These are phyloP conservation scores for Lasaia peninsularis DNA, from an alignment of 1,140 invertebrate genomes.

Conservation along the genomic window DNA sequence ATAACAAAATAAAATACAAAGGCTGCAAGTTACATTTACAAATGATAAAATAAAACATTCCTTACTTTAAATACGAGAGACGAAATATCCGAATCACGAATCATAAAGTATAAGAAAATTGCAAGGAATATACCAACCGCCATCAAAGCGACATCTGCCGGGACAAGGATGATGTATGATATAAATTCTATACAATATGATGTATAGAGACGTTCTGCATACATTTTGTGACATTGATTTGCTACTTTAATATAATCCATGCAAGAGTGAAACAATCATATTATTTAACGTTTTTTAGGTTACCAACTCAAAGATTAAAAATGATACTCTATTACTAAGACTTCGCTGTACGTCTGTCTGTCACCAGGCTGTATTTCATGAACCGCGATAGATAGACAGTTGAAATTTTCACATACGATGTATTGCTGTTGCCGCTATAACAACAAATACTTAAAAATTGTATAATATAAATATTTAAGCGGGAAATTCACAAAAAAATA, in stretches of 20 bases:
- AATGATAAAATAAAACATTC: slow-evolving; percentile 1
- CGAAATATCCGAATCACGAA: slow-evolving; percentile 15
- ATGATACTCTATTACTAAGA: too few relatives aligned
- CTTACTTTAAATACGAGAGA: slow-evolving; percentile 3
- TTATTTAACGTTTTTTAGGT: too few relatives aligned
- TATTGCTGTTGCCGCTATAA: too few relatives aligned
- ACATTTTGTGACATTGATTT: slow-evolving; percentile 52
- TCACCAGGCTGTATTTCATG: too few relatives aligned
- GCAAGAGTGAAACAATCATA: background rate
- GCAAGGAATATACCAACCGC: slow-evolving; percentile 19
- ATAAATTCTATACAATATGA: slow-evolving; percentile 26
- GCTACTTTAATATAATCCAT: slow-evolving; percentile 24
- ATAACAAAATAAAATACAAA: background rate
- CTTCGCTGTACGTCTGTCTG: too few relatives aligned
- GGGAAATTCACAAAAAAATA: too few relatives aligned
- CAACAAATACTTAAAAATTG: too few relatives aligned
- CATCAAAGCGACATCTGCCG: slow-evolving; percentile 41
- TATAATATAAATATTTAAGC: too few relatives aligned
- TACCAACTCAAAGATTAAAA: too few relatives aligned
- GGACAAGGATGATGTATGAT: slow-evolving; percentile 17
- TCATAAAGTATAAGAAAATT: slow-evolving; percentile 14
- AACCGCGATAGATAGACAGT: too few relatives aligned
- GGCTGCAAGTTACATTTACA: background rate
- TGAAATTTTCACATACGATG: too few relatives aligned
- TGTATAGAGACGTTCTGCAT: slow-evolving; percentile 24